phyloP scores from a whole-genome alignment of 1,140 invertebrate genomes.

The Drosophila varians region DNA sequence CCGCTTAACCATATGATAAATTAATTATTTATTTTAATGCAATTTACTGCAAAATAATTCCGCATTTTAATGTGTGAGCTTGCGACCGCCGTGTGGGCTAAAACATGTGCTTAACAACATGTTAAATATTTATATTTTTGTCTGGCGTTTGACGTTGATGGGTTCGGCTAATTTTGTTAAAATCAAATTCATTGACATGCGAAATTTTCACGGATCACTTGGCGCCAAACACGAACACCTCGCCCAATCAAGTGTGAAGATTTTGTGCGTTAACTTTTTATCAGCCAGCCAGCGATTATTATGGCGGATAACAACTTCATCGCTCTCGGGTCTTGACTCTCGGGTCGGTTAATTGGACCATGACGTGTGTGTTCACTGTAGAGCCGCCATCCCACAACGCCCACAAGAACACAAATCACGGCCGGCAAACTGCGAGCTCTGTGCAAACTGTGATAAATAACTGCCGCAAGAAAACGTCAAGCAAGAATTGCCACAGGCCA shows the following conservation, averaged over 20 bases:
- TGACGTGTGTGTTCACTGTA: constrained; percentile 45
- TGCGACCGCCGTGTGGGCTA: not conserved
- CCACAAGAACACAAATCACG: constrained; percentile 63
- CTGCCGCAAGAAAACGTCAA: constrained; percentile 58
- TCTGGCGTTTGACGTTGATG: constrained; percentile 18
- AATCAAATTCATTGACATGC: constrained; percentile 72
- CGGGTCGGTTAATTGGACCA: constrained; percentile 63
- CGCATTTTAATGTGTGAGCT: constrained; percentile 15
- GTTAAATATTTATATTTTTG: constrained; percentile 21
- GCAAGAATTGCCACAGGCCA: constrained; percentile 38
- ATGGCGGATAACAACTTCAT: constrained; percentile 54
- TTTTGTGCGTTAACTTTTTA: constrained; percentile 64
- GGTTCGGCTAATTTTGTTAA: constrained; percentile 54
- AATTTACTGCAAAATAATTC: constrained; percentile 21
- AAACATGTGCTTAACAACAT: constrained; percentile 13
- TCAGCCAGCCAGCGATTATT: constrained; percentile 27
- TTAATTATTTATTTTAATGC: constrained; percentile 45
- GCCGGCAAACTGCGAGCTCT: constrained; percentile 15
- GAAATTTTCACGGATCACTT: constrained; percentile 71
- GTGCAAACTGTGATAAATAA: constrained; percentile 66
- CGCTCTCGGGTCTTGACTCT: constrained; percentile 33
- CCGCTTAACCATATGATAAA: constrained; percentile 13
- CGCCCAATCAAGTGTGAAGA: constrained; percentile 62
- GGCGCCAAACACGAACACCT: constrained; percentile 16
- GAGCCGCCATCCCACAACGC: not conserved